Evolutionary conservation across 2,113 vertebrate species (phyloP), one percentile per base, ranked within the genome.

Genomic region (Equus przewalskii): DNA sequence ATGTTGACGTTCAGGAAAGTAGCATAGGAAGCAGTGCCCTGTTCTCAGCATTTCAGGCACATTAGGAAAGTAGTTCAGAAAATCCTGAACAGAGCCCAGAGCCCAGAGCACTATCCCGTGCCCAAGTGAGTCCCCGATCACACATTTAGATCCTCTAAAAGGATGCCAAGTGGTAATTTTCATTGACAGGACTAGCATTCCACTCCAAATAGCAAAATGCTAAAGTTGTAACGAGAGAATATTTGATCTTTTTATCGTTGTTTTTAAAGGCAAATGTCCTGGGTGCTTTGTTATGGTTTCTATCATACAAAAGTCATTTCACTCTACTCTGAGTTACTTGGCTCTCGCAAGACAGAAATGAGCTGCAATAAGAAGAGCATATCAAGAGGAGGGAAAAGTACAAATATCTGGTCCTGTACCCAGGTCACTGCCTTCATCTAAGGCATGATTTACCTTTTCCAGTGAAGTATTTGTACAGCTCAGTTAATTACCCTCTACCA

Each of bases 191-290:
- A 81, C 41, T 81, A 56, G 64, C 49, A 89, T 26, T 62, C 14
- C 30, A 81, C 18, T 76, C 41, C 46, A 79, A 90, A 70, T 7
- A 22, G 9, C 67, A 92, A 84, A 95, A 82, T 82, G 24, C 41
- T 41, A 44, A 89, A 33, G n/a, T 28, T 89, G 2, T 91, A 70
- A 58, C 30, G n/a, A n/a, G 26, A 78, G 58, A 81, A 60, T 62
- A 28, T 30, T 88, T 79, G 33, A 22, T 58, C 44, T 62, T 65
- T 58, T 56, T 49, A 22, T 7, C 62, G 56, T 28, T 92, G 22
- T 87, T 80, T 85, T 84, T 58, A 90, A 96, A 96, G 60, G 36
- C 44, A 88, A 83, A 84, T 84, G 21, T 93, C 46, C 51, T 65
- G n/a, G 22, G 28, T 82, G n/a, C 28, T 65, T 90, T 51, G 12